A percentile compares a stretch with the other conserved stretches of the same genome.
Conservation (phyloP, 2,888 invertebrate species). For the Drosophila ezoana region DNA sequence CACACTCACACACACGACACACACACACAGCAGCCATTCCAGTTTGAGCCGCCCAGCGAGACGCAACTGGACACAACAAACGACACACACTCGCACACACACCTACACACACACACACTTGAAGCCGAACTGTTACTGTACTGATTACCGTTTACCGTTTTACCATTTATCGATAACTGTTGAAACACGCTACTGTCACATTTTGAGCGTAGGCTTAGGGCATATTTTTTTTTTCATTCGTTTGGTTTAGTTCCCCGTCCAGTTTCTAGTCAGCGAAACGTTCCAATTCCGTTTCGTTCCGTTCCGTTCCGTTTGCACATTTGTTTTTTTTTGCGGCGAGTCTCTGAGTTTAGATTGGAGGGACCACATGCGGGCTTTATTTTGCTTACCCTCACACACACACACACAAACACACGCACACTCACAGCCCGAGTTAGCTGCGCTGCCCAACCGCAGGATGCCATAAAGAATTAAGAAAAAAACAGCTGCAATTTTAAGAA, state of each 20-base stretch:
- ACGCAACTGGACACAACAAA: constrained; percentile 64
- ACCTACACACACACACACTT: constrained; percentile 19
- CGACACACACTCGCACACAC: constrained; percentile 37
- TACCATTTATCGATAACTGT: constrained; percentile 43
- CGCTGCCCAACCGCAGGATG: constrained; percentile 53
- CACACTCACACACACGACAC: constrained; percentile 18
- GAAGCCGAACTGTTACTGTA: constrained; percentile 61
- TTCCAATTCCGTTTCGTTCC: constrained; percentile 41
- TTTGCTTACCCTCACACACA: constrained; percentile 12
- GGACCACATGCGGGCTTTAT: constrained; percentile 51
- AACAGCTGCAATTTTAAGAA: constrained; percentile 18
- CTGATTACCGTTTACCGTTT: constrained; percentile 70
- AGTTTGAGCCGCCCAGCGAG: constrained; percentile 63
- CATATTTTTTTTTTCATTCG: constrained; percentile 24
- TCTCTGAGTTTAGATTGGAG: constrained; percentile 36
- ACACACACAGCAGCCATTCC: constrained; percentile 48
- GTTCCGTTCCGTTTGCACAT: constrained; percentile 25
- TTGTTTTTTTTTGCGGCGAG: constrained; percentile 37
- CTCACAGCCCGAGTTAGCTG: constrained; percentile 35
- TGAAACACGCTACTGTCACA: constrained; percentile 37
- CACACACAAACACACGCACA: constrained; percentile 13
- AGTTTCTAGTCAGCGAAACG: constrained; percentile 52
- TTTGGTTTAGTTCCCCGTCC: constrained; percentile 16
- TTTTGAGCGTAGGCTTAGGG: constrained; percentile 47
- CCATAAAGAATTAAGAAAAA: constrained; percentile 19